Base-by-base conservation (phyloP, 2,888 invertebrate genomes). In the Caenorhabditis drosophilae region DNA sequence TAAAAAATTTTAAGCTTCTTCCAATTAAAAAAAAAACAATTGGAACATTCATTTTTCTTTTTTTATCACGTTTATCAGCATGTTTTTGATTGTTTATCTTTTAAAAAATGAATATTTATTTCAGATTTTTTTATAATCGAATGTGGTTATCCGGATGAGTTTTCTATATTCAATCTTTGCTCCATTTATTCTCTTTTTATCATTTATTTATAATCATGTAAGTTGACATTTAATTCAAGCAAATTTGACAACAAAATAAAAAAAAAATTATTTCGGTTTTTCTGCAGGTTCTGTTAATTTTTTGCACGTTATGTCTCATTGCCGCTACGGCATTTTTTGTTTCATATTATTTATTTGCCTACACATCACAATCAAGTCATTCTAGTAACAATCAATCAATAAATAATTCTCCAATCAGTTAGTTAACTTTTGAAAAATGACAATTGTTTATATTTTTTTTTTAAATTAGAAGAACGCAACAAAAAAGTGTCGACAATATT, bases 311-410 rank as follows among this genome's bases (percentile, higher is more conserved):
- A 11, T 34, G 60, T 45, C 48, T 67, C 44, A 44, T 66, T 11
- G 73, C 56, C 22, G 60, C 63, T 25, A 47, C 52, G 40, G 69
- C 73, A n/a, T 73, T 73, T 41, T 62, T 70, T 22, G 58, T 73
- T 25, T 73, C 73, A 20, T 73, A 73, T 59, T 73, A 73, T 56
- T 48, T 73, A n/a, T 73, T 64, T 51, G 73, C 53, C 1, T 73
- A 51, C 27, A 49, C 50, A 15, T 31, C 40, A 11, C n/a, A n/a
- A 20, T 55, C 59, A 0, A 35, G 25, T 35, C 20, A 31, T 7
- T 57, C 67, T n/a, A 59, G 51, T n/a, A 46, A 57, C 4, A 40
- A 47, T 9, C 42, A 51, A 15, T 58, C 59, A 4, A 34, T 41
- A 11, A 27, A 51, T 26, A 59, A 48, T 16, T 59, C 59, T 9